phyloP scores from a whole-genome alignment of 2,113 vertebrate species.

The Bos indicus region DNA sequence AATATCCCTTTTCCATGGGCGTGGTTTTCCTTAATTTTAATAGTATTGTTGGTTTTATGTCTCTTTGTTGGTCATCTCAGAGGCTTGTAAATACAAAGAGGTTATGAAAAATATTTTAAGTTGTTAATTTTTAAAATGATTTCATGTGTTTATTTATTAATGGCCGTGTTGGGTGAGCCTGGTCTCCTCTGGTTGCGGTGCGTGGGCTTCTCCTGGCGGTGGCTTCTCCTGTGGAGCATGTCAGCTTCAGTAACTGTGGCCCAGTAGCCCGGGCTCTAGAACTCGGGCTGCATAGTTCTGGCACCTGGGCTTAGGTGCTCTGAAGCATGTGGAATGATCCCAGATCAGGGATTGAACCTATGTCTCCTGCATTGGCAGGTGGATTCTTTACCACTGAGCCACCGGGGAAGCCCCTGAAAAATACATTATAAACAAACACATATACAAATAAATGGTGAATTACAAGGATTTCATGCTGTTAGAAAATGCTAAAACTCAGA shows the following conservation, averaged over 20 bases:
- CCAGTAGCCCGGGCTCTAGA: not conserved
- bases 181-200: not conserved
- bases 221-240: not conserved
- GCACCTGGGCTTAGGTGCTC: not conserved
- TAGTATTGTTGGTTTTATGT: not conserved
- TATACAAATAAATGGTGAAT: not conserved
- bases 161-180: not conserved
- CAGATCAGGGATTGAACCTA: not conserved
- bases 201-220: not conserved
- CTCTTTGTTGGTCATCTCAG: not conserved
- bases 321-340: not conserved
- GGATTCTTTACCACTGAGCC: not conserved
- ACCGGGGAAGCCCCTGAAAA: not conserved
- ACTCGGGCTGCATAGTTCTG: rapidly evolving
- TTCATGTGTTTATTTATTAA: not conserved
- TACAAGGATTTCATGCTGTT: not conserved
- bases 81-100: not conserved
- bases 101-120: not conserved
- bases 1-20: not conserved
- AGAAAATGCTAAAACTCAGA: not conserved
- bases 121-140: not conserved
- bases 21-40: not conserved
- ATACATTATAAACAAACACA: not conserved
- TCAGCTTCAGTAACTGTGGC: not conserved
- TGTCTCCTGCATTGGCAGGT: not conserved